Evolutionary conservation across 1,140 invertebrate species (phyloP).

Genomic region (Drosophila grimshawi): DNA sequence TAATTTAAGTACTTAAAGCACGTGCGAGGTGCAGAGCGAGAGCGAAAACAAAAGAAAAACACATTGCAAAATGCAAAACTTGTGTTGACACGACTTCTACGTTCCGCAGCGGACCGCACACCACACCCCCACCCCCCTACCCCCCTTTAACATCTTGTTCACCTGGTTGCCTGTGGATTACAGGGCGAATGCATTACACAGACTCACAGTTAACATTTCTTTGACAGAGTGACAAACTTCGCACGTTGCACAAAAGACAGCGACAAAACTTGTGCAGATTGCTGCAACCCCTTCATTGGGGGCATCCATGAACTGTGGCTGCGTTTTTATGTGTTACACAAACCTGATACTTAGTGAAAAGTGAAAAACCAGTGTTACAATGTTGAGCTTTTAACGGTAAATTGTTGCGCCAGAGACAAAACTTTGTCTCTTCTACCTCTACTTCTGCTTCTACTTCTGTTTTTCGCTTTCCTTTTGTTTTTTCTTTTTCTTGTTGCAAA

Average conservation of each 20-base stretch:
- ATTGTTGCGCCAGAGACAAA: constrained; percentile 78
- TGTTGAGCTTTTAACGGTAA: constrained; percentile 79
- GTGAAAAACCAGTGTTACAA: constrained; percentile 81
- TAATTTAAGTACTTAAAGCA: constrained; percentile 75
- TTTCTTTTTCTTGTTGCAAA: constrained; percentile 49
- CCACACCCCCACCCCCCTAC: neutral
- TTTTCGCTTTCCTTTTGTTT: neutral
- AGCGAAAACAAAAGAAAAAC: constrained; percentile 58
- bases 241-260: constrained; percentile 75
- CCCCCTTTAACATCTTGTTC: neutral
- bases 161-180: constrained; percentile 47
- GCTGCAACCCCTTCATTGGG: constrained; percentile 24
- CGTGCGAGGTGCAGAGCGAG: constrained; percentile 20
- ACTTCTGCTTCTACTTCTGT: constrained; percentile 3
- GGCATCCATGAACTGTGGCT: constrained; percentile 5
- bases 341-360: constrained; percentile 78
- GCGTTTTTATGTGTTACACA: constrained; percentile 74
- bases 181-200: constrained; percentile 51
- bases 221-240: constrained; percentile 78
- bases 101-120: neutral
- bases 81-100: constrained; percentile 74
- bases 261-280: constrained; percentile 69
- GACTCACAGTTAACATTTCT: constrained; percentile 60
- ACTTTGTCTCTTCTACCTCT: constrained; percentile 25
- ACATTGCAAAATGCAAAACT: constrained; percentile 77